phyloP scores from a whole-genome alignment of 2,113 vertebrate genomes.

The Proterorhinus semilunaris region DNA sequence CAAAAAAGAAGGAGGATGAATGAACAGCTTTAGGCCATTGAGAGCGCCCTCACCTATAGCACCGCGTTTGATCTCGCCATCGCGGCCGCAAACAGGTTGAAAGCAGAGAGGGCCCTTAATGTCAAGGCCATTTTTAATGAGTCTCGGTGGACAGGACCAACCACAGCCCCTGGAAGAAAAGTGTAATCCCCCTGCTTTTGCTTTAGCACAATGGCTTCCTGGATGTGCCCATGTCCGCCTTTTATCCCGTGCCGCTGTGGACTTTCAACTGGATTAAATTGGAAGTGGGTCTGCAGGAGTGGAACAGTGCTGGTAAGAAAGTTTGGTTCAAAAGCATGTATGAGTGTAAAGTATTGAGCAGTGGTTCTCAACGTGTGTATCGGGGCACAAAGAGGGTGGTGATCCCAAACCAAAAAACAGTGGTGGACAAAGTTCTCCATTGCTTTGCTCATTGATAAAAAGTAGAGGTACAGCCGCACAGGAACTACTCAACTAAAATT shows the following conservation, averaged over 20 bases:
- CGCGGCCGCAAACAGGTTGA: slow-evolving; percentile 64
- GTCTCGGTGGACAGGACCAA: slow-evolving; percentile 60
- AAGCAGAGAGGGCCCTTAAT: slow-evolving; percentile 66
- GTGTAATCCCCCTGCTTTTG: slow-evolving; percentile 58
- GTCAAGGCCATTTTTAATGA: slow-evolving; percentile 74
- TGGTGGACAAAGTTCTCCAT: too few relatives aligned
- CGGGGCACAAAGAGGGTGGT: too few relatives aligned
- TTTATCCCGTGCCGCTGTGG: slow-evolving; percentile 13
- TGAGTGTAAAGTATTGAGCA: neutral
- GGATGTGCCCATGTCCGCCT: slow-evolving; percentile 32
- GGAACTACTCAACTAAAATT: too few relatives aligned
- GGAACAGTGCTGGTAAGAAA: neutral
- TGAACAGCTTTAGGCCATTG: slow-evolving; percentile 73
- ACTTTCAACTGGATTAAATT: slow-evolving; percentile 8
- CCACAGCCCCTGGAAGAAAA: slow-evolving; percentile 48
- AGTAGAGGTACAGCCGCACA: too few relatives aligned
- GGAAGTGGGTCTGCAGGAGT: neutral
- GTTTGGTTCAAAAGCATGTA: neutral
- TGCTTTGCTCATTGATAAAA: too few relatives aligned
- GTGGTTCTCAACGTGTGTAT: too few relatives aligned
- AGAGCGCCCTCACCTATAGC: slow-evolving; percentile 66
- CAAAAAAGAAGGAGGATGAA: slow-evolving; percentile 56
- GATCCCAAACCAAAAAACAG: too few relatives aligned
- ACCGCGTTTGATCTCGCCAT: slow-evolving; percentile 74
- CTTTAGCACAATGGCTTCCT: slow-evolving; percentile 56